Evolutionary conservation across 2,113 vertebrate species (phyloP), one percentile per base, ranked within the genome.

Genomic region (Paratilapia polleni): DNA sequence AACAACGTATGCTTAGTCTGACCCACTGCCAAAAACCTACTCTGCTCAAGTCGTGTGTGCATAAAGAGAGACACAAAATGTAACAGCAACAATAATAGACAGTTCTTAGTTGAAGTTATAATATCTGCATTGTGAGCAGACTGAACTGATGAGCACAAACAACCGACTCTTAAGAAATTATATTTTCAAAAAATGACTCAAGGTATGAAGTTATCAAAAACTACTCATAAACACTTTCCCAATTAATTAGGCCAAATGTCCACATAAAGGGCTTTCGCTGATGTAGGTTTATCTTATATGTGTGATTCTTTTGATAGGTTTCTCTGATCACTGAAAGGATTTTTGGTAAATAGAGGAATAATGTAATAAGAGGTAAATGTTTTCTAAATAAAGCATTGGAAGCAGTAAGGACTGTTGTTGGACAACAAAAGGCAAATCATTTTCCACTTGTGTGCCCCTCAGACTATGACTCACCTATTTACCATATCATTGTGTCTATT

Each of bases 381-480:
- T 82, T 15, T 52, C 13, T 26, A 59, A 79, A 26, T n/a, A n/a
- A 78, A 61, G 22, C 17, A 58, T 3, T 3, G 15, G 9, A 43
- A 75, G 3, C 5, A 34, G 10, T 4, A 4, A 14, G 52, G 31
- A 58, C 41, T 70, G 28, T 60, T 20, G 28, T 49, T 57, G 4
- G 56, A 24, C 14, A 26, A 28, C 8, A 12, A 34, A 20, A 41
- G 36, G 28, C 60, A 77, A 59, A 76, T 79, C 2, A 28, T 87
- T 89, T 89, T 78, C 73, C 8, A 34, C 75, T 78, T 87, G 38
- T 75, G 79, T 58, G 15, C 31, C 41, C 20, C 20, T n/a, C 28
- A 74, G 28, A 34, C 43, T 59, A 4, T 41, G 52, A 34, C 15
- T 52, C 60, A 28, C 4, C 28, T 11, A 9, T 57, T 66, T 81